Evolutionary conservation across 2,797 vertebrate species (phyloP).

Genomic region (Sphenopsis melanotis): DNA sequence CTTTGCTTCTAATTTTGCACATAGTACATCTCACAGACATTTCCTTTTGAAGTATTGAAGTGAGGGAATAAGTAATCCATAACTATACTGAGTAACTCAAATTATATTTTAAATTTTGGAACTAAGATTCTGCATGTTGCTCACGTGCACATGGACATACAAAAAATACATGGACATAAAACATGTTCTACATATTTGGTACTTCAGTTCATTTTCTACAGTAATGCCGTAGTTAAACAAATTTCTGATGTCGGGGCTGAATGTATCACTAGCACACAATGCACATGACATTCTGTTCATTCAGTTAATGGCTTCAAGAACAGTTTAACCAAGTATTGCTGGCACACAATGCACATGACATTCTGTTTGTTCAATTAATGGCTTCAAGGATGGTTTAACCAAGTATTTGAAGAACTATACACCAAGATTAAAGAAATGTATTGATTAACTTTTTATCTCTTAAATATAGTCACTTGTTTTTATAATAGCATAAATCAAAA

Average conservation of each 20-base stretch:
- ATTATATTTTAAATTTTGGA: neutral
- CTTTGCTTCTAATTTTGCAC: neutral
- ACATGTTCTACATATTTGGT: neutral
- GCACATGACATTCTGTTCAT: neutral
- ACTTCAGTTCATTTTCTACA: neutral
- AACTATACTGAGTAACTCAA: rapidly evolving
- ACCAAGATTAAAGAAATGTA: neutral
- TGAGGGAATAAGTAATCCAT: neutral
- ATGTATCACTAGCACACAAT: neutral
- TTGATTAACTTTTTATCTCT: neutral
- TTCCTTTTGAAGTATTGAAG: neutral
- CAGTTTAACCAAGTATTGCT: neutral
- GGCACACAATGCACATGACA: neutral
- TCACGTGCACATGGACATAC: neutral
- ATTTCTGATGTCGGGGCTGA: neutral
- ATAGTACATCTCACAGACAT: neutral
- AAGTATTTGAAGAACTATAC: neutral
- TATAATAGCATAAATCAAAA: neutral
- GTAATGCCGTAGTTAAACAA: neutral
- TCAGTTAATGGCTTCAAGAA: neutral
- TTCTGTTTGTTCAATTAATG: neutral
- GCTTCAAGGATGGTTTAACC: neutral
- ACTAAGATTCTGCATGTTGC: neutral
- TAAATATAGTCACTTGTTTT: neutral
- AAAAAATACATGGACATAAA: neutral